Evolutionary conservation across 2,888 invertebrate genomes (phyloP), one percentile per base, ranked within the genome.

Genomic region (Tupiocoris notatus): DNA sequence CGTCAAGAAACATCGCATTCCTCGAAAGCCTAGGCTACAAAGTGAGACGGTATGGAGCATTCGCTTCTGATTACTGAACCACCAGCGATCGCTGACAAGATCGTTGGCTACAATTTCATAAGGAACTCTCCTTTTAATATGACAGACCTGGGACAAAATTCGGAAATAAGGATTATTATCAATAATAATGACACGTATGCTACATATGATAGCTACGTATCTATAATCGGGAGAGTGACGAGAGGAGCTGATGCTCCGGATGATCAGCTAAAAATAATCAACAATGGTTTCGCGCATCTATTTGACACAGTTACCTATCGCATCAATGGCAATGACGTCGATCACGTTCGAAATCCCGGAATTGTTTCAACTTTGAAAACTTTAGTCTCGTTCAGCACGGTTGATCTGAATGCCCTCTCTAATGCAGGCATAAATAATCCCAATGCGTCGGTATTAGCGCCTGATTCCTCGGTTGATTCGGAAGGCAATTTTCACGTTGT

Each of bases 391-490:
- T 65, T 65, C 18, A 17, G n/a, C 7, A 18, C 12, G 17, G 1
- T 18, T 1, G 65, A 65, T 24, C 39, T 65, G 9, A 65, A 65
- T 25, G 65, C 65, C 6, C 2, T 25, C 2, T 65, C 25, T 17
- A 65, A 65, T 25, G 24, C 65, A 1, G 65, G 65, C 21, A 25
- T 65, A 18, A 7, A 18, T n/a, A 9, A 65, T 65, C 65, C 65
- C 12, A 65, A 65, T 65, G 1, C 65, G n/a, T 20, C 9, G 12
- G 23, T 18, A 2, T n/a, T 9, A 12, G 25, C 23, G 1, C 23
- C 23, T 1, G 65, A 65, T 39, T 25, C 65, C 22, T 18, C 66
- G 2, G 22, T 54, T 1, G 70, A 76, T 70, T 12, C 16, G 0
- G 17, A 17, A 25, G 65, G 23, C 12, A n/a, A 12, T 1, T 65